phyloP scores from a whole-genome alignment of 1,140 invertebrate species.

The Bombus waltoni region DNA sequence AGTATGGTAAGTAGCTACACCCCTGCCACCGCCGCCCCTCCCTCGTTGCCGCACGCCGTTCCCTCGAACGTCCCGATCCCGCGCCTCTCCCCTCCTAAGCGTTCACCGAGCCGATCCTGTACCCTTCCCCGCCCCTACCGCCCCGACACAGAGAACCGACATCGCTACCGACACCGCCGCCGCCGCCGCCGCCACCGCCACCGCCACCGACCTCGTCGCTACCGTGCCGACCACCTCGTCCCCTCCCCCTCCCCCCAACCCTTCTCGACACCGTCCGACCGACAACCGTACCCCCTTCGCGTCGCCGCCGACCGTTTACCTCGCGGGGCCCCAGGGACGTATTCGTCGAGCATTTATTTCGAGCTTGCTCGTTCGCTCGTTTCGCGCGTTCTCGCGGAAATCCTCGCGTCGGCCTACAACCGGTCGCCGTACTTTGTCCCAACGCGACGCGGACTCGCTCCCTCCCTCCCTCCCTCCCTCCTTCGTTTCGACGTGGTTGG shows the following conservation, averaged over 20 bases:
- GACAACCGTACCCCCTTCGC: constrained; percentile 31
- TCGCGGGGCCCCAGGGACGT: constrained; percentile 63
- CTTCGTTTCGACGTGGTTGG: no score
- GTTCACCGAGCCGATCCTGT: constrained; percentile 40
- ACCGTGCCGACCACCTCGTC: background rate
- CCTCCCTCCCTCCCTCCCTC: no score
- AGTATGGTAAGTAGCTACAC: constrained; percentile 82
- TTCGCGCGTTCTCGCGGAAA: no score
- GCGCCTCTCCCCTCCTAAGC: constrained; percentile 52
- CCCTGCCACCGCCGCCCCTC: constrained; percentile 73
- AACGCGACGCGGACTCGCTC: no score
- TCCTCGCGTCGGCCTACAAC: no score
- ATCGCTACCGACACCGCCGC: constrained; percentile 50
- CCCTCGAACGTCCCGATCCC: constrained; percentile 57
- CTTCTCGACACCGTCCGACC: constrained; percentile 40
- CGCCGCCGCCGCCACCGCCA: constrained; percentile 24
- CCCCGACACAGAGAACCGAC: constrained; percentile 7
- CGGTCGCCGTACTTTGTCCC: no score
- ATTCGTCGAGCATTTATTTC: constrained; percentile 42
- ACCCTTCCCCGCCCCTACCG: constrained; percentile 22
- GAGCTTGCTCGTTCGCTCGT: background rate
- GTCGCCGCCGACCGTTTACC: constrained; percentile 12
- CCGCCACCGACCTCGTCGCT: constrained; percentile 48
- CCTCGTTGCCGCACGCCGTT: constrained; percentile 60
- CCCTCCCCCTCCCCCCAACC: constrained; percentile 6